These are phyloP conservation scores for Cerastis leucographa DNA, from an alignment of 2,888 invertebrate genomes.

Conservation along the genomic window DNA sequence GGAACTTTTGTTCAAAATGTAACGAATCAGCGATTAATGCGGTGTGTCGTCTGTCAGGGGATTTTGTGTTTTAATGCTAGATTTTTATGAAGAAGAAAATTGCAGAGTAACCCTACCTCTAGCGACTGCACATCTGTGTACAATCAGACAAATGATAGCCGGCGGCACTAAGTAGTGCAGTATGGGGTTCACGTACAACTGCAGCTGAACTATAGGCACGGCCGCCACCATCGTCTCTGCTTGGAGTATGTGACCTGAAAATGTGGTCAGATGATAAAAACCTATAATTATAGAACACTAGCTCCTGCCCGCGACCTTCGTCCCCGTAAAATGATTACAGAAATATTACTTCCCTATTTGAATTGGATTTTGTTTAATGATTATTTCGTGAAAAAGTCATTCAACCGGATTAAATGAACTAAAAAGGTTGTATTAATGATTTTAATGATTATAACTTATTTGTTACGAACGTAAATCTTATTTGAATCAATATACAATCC, in stretches of 20 bases:
- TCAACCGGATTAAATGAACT: no score
- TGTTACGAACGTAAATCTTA: no score
- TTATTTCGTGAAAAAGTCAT: no score
- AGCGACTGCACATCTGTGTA: slow-evolving; percentile 55
- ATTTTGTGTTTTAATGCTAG: not conserved
- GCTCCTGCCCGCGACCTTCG: no score
- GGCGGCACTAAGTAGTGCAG: slow-evolving; percentile 93
- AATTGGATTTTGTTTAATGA: no score
- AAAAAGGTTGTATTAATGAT: no score
- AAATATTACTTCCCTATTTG: no score
- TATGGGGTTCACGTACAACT: slow-evolving; percentile 94
- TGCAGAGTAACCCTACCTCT: slow-evolving; percentile 68
- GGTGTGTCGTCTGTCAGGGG: not conserved
- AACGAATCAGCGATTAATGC: not conserved
- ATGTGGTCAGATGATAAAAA: not conserved
- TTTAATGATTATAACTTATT: no score
- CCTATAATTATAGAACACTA: not conserved
- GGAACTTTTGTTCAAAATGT: no score
- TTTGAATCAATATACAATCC: no score
- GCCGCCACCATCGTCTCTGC: slow-evolving; percentile 93
- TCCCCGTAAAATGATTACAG: no score
- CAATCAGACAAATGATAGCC: slow-evolving; percentile 87
- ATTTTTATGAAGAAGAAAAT: not conserved
- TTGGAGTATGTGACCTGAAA: slow-evolving; percentile 91
- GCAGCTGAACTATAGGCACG: slow-evolving; percentile 93